These are phyloP conservation scores for Struthidea cinerea DNA, from an alignment of 2,113 vertebrate species.

Conservation along the genomic window DNA sequence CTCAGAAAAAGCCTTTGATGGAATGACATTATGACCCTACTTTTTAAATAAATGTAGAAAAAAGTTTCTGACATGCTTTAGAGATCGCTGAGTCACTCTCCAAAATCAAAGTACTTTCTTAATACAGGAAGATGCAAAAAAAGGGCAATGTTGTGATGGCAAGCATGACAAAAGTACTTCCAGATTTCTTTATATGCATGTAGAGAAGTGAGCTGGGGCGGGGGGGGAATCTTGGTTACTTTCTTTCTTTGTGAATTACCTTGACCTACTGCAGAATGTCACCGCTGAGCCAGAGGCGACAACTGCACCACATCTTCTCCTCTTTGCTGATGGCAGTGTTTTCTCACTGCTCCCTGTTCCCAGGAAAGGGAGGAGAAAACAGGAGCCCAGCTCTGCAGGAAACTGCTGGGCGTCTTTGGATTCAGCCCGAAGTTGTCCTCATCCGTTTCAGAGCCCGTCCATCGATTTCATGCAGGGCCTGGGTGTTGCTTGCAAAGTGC, in stretches of 20 bases:
- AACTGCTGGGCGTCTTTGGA: neutral
- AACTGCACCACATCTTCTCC: fast-evolving
- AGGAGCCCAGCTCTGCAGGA: neutral
- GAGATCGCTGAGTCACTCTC: neutral
- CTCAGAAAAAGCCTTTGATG: neutral
- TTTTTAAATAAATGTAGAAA: neutral
- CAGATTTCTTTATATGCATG: neutral
- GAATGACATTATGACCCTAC: neutral
- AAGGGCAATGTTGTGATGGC: neutral
- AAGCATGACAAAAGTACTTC: neutral
- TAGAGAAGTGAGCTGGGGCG: neutral
- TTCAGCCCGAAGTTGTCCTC: neutral
- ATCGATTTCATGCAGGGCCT: neutral
- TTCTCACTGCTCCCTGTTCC: neutral
- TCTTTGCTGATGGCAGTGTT: neutral
- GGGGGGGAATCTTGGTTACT: neutral
- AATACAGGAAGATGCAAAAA: neutral
- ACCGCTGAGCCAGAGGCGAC: neutral
- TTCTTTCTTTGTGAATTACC: neutral
- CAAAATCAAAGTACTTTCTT: neutral
- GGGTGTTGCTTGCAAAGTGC: neutral
- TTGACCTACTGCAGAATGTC: neutral
- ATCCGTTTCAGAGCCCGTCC: neutral
- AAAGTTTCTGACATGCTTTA: neutral
- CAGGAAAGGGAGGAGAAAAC: neutral